Evolutionary conservation across 2,113 vertebrate genomes (phyloP).

Genomic region (Oreocharis arfaki): DNA sequence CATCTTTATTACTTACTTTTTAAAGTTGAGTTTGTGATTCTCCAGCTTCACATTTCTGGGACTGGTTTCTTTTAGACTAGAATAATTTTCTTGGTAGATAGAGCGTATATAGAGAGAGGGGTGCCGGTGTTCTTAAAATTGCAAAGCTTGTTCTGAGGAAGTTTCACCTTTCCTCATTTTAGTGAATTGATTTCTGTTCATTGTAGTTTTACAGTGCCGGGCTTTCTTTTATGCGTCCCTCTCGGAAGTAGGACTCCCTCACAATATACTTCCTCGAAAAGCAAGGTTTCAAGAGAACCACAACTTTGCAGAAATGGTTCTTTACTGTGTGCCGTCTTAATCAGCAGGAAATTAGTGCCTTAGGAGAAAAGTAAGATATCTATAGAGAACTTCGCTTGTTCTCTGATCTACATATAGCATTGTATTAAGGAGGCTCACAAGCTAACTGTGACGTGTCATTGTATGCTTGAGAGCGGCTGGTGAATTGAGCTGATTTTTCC

Average conservation of each 20-base stretch:
- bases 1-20: neutral
- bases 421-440: neutral
- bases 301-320: neutral
- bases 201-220: neutral
- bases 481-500: neutral
- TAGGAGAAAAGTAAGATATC: neutral
- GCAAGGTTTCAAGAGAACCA: neutral
- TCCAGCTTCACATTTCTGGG: neutral
- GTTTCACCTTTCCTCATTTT: neutral
- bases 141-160: neutral
- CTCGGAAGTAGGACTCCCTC: neutral
- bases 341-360: slow-evolving; percentile 22
- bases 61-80: neutral
- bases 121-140: neutral
- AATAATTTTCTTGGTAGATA: neutral
- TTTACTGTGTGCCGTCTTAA: neutral
- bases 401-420: neutral
- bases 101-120: neutral
- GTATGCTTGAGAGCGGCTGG: neutral
- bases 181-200: neutral
- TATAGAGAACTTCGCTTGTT: neutral
- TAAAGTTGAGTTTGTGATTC: neutral
- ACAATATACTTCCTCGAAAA: neutral
- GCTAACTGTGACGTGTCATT: neutral
- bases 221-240: neutral